Conservation (phyloP, 2,888 invertebrate species). For the Xestia xanthographa region DNA sequence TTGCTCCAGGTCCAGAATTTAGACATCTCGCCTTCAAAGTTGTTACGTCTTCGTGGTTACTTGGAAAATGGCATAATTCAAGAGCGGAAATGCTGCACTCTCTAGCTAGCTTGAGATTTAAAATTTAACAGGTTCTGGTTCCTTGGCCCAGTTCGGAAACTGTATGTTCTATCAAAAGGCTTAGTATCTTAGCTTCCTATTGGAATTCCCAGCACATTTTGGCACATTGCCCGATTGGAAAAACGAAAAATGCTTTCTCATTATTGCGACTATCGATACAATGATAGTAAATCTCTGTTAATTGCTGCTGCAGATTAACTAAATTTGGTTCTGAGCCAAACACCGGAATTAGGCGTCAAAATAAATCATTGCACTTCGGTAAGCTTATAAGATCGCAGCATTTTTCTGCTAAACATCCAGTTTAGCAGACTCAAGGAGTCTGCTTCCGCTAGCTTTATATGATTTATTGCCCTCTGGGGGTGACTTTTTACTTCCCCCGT, state of each 20-base stretch:
- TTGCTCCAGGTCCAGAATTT: background rate
- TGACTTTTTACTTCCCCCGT: slow-evolving; percentile 25
- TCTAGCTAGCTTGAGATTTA: background rate
- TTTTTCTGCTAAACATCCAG: slow-evolving; percentile 11
- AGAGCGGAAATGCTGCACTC: background rate
- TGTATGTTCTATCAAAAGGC: background rate
- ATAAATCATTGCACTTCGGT: slow-evolving; percentile 10
- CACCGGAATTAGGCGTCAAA: background rate
- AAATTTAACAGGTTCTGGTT: slow-evolving; percentile 2
- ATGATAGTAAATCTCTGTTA: background rate
- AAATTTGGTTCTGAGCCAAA: background rate
- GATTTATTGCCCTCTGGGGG: slow-evolving; percentile 36
- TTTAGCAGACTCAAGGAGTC: background rate
- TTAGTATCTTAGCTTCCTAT: slow-evolving; percentile 15
- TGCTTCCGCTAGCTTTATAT: slow-evolving; percentile 19
- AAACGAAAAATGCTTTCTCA: slow-evolving; percentile 4
- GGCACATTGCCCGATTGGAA: slow-evolving; percentile 22
- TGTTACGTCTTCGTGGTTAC: too few relatives aligned
- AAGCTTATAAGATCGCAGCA: background rate
- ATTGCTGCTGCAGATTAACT: background rate
- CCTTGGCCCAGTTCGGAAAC: slow-evolving; percentile 10
- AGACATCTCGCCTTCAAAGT: background rate
- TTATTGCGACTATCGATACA: slow-evolving; percentile 1
- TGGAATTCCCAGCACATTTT: slow-evolving; percentile 14
- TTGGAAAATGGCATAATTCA: background rate